phyloP scores from a whole-genome alignment of 2,797 vertebrate genomes.

The Stomatorhinus walkeri region DNA sequence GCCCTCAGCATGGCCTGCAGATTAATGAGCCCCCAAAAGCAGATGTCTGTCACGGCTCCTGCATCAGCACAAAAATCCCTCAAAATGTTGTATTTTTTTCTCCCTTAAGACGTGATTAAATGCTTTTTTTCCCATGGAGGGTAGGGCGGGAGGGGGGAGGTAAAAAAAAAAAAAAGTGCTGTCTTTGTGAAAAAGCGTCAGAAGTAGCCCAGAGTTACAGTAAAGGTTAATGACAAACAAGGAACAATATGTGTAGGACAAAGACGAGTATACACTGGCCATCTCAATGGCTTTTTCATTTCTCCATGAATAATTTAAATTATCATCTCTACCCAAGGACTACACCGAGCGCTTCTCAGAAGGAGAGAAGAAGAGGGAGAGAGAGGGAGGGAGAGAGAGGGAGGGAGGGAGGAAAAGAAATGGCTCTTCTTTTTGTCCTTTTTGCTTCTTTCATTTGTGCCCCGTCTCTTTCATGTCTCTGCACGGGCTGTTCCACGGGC shows the following conservation, averaged over 20 bases:
- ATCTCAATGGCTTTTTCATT: slow-evolving; percentile 81
- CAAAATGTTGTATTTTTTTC: slow-evolving; percentile 43
- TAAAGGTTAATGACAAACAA: slow-evolving; percentile 86
- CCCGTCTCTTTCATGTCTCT: slow-evolving; percentile 85
- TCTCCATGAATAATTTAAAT: slow-evolving; percentile 89
- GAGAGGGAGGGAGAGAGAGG: slow-evolving; percentile 39
- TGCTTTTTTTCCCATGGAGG: slow-evolving; percentile 74
- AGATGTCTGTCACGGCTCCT: slow-evolving; percentile 53
- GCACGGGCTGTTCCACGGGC: slow-evolving; percentile 70
- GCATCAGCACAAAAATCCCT: slow-evolving; percentile 68
- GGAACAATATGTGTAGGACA: slow-evolving; percentile 76
- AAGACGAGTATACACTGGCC: slow-evolving; percentile 79
- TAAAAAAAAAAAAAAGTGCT: slow-evolving; percentile 46
- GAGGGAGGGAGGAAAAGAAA: slow-evolving; percentile 53
- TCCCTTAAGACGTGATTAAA: slow-evolving; percentile 54
- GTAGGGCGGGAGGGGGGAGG: slow-evolving; percentile 41
- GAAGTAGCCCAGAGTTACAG: slow-evolving; percentile 67
- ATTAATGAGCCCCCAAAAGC: slow-evolving; percentile 45
- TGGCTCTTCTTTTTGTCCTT: slow-evolving; percentile 65
- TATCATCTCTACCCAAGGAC: slow-evolving; percentile 70
- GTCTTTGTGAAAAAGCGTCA: slow-evolving; percentile 67
- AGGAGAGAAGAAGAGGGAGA: slow-evolving; percentile 34
- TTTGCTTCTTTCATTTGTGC: slow-evolving; percentile 74
- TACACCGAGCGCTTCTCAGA: slow-evolving; percentile 66
- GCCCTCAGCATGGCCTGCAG: slow-evolving; percentile 27